phyloP scores from a whole-genome alignment of 2,888 invertebrate genomes.

The Drosophila imparisetae region DNA sequence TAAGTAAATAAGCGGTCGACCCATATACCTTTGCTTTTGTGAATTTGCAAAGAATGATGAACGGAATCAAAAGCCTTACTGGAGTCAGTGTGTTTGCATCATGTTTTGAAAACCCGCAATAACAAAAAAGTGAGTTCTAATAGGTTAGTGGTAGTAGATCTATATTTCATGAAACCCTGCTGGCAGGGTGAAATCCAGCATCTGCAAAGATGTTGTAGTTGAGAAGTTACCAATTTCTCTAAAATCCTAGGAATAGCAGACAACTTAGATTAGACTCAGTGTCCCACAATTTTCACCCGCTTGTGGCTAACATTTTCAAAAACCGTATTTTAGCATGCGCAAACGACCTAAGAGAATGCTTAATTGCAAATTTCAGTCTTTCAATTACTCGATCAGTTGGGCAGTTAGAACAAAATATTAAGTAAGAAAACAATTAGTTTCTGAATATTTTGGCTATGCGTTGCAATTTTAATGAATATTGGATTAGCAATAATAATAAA shows the following conservation, averaged over 20 bases:
- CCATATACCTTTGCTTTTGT: neutral
- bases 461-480: conserved; percentile 43
- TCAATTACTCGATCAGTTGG: neutral
- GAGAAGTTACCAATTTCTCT: too few relatives aligned
- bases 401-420: neutral
- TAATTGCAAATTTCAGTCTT: neutral
- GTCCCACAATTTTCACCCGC: neutral
- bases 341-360: neutral
- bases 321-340: neutral
- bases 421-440: neutral
- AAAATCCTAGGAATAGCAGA: too few relatives aligned
- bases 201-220: too few relatives aligned
- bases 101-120: too few relatives aligned
- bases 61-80: too few relatives aligned
- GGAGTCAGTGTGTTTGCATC: too few relatives aligned
- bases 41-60: too few relatives aligned
- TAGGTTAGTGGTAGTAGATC: too few relatives aligned
- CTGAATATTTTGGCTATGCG: conserved; percentile 20
- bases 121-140: too few relatives aligned
- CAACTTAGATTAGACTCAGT: too few relatives aligned
- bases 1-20: neutral
- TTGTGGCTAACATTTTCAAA: neutral
- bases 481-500: conserved; percentile 43
- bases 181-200: too few relatives aligned
- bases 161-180: too few relatives aligned